Base-by-base conservation (phyloP, 2,797 vertebrate genomes). In the Sebastes steindachneri region DNA sequence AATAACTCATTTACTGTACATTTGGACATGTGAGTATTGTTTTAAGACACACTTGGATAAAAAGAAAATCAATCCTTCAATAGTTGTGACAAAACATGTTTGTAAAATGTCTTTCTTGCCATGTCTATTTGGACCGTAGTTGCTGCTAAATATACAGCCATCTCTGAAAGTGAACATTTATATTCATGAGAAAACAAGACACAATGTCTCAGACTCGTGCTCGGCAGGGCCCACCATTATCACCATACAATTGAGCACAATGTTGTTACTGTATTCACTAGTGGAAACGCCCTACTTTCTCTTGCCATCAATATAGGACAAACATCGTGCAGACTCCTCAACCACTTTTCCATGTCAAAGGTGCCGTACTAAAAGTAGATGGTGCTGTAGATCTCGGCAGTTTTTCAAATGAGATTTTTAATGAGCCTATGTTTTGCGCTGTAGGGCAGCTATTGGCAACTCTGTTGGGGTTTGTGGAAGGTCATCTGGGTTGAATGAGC, bases 401-500 rank as follows among this genome's bases (percentile, higher is more conserved):
- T 69, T 86, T 89, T 87, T 88, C 87, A 94, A 93, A 94, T 93
- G 68, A 94, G 92, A 82, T 93, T 93, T 93, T 94, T 94, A 95
- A 95, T 95, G 93, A 95, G 89, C 80, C 91, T 77, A 83, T 92
- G 83, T 94, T 93, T 93, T 89, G 86, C 84, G 89, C 90, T 92
- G 80, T 80, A 86, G 85, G 86, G 90, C 83, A 88, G 90, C 88
- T 51, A 88, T 83, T 83, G 87, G 91, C 85, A 87, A 51, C 83
- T 91, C 94, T 92, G 89, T 85, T 84, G 93, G 92, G 93, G 88
- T 92, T 95, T 95, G 92, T 62, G 45, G 88, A 87, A 92, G 94
- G 93, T 95, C 93, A 91, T 88, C 84, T 87, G 90, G 92, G 90
- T 93, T 94, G 92, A 95, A 90, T 89, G 93, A 93, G 93, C 87